Evolutionary conservation across 2,888 invertebrate genomes (phyloP).

Genomic region (Aspidiotus destructor): DNA sequence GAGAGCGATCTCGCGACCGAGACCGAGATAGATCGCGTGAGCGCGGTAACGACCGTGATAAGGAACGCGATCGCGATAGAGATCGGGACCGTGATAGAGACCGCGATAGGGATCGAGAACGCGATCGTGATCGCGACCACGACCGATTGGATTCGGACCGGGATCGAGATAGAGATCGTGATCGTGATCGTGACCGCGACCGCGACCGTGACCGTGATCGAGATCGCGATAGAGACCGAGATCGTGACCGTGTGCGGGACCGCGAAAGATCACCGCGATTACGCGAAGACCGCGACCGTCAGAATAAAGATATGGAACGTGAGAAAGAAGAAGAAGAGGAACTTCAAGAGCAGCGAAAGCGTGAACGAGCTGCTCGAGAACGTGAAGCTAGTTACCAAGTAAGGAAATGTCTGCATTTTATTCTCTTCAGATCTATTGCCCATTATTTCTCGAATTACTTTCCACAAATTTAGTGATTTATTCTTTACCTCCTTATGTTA

Average conservation of each 20-base stretch:
- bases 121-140: conserved; percentile 34
- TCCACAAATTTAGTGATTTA: neutral
- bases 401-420: conserved; percentile 38
- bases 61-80: conserved; percentile 30
- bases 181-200: conserved; percentile 34
- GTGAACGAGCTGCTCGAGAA: conserved; percentile 56
- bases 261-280: conserved; percentile 34
- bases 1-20: too few relatives aligned
- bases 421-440: neutral
- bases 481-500: neutral
- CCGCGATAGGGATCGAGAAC: conserved; percentile 16
- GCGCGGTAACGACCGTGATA: conserved; percentile 8
- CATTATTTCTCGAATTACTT: neutral
- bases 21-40: conserved; percentile 23
- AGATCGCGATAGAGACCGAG: conserved; percentile 36
- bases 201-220: conserved; percentile 36
- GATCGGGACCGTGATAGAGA: conserved; percentile 34
- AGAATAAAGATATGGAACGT: conserved; percentile 39
- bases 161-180: conserved; percentile 33
- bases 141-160: conserved; percentile 35
- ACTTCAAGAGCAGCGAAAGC: conserved; percentile 74
- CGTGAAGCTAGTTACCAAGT: conserved; percentile 96
- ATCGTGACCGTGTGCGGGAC: conserved; percentile 35
- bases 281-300: conserved; percentile 35
- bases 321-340: conserved; percentile 70